Evolutionary conservation across 2,797 vertebrate species (phyloP), one percentile per base, ranked within the genome.

Genomic region (Melanotaenia nigrans): DNA sequence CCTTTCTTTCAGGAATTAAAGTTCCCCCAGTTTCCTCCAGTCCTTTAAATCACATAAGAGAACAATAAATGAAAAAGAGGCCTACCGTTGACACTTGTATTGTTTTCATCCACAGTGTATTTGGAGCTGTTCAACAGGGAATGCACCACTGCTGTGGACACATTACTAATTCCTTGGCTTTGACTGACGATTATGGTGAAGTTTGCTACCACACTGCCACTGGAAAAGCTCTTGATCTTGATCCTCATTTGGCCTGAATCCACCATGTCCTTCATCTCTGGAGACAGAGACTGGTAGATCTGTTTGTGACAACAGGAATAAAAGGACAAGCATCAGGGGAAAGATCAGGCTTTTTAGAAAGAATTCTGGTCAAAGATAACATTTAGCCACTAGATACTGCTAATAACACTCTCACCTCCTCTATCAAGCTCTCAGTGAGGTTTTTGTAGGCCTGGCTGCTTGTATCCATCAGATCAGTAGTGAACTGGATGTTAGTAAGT

Each of bases 161-260:
- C 82, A 0, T 79, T 79, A 3, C 0, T 38, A 65, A 91, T 85
- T 38, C 93, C 55, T 16, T 82, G 73, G 54, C 18, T 87, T 89
- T 86, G 35, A 36, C 64, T 68, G 53, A 94, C 69, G 77, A 93
- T 69, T 25, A 97, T 24, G 66, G 10, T 66, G 58, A 97, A 96
- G 55, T 83, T 85, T 36, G 96, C 92, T 56, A 95, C 83, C 0
- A 96, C 77, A 0, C 96, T 97, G 61, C 96, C 96, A 0, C 59
- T 82, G 58, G 82, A 83, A 54, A 96, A 68, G 45, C 82, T 22
- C 0, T 1, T 92, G 78, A 97, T 76, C 75, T 91, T 58, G 32
- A 98, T 72, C 62, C 79, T 88, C 75, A 97, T 85, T 68, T 86
- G 61, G 0, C 91, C 91, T 0, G 89, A 79, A 59, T 92, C 82